Conservation (phyloP, 2,113 vertebrate species). For the Anhinga anhinga region DNA sequence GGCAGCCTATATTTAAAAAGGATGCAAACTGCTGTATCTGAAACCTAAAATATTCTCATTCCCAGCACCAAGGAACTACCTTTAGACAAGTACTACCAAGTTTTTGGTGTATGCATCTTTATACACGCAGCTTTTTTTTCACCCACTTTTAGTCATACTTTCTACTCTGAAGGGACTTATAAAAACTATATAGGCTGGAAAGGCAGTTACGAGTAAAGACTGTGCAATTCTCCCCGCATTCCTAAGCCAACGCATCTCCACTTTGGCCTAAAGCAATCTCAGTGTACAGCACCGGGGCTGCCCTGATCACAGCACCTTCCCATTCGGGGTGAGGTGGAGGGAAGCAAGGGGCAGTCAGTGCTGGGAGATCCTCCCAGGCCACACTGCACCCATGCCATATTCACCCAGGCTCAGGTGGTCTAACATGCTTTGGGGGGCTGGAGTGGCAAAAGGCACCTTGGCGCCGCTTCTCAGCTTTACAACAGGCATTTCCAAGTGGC, state of each 20-base stretch:
- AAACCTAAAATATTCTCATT: not conserved
- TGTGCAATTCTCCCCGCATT: not conserved
- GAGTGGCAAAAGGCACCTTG: not conserved
- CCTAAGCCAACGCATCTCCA: not conserved
- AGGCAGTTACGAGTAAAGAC: not conserved
- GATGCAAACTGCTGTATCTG: not conserved
- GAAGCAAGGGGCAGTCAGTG: not conserved
- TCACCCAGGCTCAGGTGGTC: rapidly evolving
- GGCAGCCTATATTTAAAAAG: not conserved
- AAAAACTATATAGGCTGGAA: not conserved
- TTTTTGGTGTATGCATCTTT: not conserved
- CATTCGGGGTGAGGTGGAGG: rapidly evolving
- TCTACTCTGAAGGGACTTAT: not conserved
- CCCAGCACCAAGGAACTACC: not conserved
- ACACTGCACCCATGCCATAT: rapidly evolving
- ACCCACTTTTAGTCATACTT: not conserved
- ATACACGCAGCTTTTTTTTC: not conserved
- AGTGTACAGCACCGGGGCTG: rapidly evolving
- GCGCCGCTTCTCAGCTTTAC: rapidly evolving
- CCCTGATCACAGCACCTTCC: not conserved
- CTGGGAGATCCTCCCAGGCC: not conserved
- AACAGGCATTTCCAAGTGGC: not conserved
- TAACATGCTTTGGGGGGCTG: rapidly evolving
- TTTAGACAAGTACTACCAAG: not conserved
- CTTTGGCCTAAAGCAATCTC: not conserved